Conservation (phyloP, 2,888 invertebrate species). For the Bugulina stolonifera region DNA sequence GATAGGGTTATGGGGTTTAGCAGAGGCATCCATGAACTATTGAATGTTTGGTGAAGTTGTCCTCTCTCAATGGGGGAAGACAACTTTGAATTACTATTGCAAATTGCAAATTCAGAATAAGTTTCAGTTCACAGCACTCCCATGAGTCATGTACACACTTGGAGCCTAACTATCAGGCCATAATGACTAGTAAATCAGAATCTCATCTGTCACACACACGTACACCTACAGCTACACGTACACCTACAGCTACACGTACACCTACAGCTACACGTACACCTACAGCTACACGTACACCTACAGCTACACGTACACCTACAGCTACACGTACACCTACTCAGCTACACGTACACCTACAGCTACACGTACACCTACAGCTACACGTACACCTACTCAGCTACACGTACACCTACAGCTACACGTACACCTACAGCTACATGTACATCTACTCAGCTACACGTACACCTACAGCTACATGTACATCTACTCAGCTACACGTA, state of each 20-base stretch:
- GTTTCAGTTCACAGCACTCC: too few species aligned
- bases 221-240: neutral
- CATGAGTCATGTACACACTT: too few species aligned
- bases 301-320: neutral
- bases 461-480: neutral
- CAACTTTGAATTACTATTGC: too few species aligned
- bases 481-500: too few species aligned
- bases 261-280: neutral
- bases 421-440: neutral
- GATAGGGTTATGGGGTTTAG: too few species aligned
- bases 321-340: neutral
- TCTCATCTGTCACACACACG: too few species aligned
- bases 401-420: neutral
- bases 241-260: neutral
- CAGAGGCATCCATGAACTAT: too few species aligned
- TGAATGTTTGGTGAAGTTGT: too few species aligned
- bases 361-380: neutral
- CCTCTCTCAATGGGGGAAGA: too few species aligned
- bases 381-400: neutral
- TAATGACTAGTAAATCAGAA: too few species aligned
- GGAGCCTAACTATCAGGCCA: too few species aligned
- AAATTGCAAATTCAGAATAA: too few species aligned
- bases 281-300: neutral
- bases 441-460: neutral
- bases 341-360: neutral